Conservation (phyloP, 2,888 invertebrate genomes). For the Limulus polyphemus region DNA sequence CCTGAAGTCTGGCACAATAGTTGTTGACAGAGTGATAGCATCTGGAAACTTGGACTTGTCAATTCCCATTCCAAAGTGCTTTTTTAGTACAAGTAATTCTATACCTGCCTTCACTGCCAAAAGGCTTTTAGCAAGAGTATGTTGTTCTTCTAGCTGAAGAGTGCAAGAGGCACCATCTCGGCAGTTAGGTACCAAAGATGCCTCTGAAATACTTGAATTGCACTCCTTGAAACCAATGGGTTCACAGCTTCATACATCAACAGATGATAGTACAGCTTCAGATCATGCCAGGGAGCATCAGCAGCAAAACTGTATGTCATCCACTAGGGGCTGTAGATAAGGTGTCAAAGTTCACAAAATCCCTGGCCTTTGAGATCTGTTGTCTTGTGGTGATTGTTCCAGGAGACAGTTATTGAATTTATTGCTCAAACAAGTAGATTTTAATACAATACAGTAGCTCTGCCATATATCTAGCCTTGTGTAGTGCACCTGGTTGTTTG, state of each 20-base stretch:
- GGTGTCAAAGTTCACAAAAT: slow-evolving; percentile 2
- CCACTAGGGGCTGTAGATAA: slow-evolving; percentile 1
- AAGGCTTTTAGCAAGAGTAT: not conserved
- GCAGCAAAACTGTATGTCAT: not conserved
- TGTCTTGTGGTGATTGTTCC: slow-evolving; percentile 3
- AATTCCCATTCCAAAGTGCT: not conserved
- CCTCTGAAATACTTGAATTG: not conserved
- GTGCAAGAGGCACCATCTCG: slow-evolving; percentile 4
- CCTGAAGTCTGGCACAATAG: not conserved
- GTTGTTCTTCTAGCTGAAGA: not conserved
- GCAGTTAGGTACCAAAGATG: slow-evolving; percentile 3
- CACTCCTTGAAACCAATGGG: not conserved
- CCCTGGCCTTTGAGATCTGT: not conserved
- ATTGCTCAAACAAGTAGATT: slow-evolving; percentile 1
- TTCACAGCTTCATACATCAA: slow-evolving; percentile 1
- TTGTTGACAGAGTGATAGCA: not conserved
- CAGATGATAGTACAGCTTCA: slow-evolving; percentile 1
- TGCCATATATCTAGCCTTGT: too few relatives aligned
- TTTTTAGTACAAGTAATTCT: not conserved
- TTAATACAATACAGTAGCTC: not conserved
- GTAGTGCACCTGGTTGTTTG: not conserved
- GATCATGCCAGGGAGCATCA: not conserved
- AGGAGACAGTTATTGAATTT: not conserved
- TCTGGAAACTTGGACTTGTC: slow-evolving; percentile 3
- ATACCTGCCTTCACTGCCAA: not conserved